Evolutionary conservation across 2,797 vertebrate genomes (phyloP).

Genomic region (Epinephelus awoara): DNA sequence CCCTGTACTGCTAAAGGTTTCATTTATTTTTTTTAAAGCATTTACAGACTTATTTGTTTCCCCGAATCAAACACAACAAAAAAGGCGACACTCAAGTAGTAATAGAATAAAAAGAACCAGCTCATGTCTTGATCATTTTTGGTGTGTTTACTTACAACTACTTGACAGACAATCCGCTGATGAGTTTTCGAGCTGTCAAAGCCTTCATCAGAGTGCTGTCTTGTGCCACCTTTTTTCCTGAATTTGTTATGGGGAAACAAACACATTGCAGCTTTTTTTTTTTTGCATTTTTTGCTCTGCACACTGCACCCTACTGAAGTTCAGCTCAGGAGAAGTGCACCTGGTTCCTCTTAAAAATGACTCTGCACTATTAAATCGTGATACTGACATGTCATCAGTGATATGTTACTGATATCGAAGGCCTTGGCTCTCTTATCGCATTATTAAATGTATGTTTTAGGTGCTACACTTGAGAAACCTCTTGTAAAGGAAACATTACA

Average conservation of each 20-base stretch:
- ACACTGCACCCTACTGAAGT: background rate
- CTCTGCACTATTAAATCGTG: background rate
- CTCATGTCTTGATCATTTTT: conserved; percentile 5
- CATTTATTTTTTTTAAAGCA: background rate
- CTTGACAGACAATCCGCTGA: conserved; percentile 11
- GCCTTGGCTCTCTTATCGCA: background rate
- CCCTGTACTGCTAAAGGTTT: background rate
- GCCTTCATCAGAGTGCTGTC: background rate
- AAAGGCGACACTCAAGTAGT: background rate
- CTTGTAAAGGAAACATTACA: background rate
- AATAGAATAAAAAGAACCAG: background rate
- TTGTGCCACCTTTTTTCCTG: conserved; percentile 1
- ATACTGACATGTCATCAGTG: conserved; percentile 3
- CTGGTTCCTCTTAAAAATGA: conserved; percentile 32
- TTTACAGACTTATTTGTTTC: conserved; percentile 10
- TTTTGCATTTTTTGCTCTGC: background rate
- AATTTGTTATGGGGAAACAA: conserved; percentile 20
- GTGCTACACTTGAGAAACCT: conserved; percentile 1
- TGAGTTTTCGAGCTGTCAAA: conserved; percentile 15
- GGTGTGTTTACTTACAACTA: conserved; percentile 10
- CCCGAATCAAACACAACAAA: conserved; percentile 8
- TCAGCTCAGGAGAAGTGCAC: conserved; percentile 21
- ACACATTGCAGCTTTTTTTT: background rate
- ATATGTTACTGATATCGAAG: background rate
- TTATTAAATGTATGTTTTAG: background rate